A percentile compares a stretch with the other conserved stretches of the same genome.
These are phyloP conservation scores for Scomber scombrus DNA, from an alignment of 2,113 vertebrate genomes.

Conservation along the genomic window DNA sequence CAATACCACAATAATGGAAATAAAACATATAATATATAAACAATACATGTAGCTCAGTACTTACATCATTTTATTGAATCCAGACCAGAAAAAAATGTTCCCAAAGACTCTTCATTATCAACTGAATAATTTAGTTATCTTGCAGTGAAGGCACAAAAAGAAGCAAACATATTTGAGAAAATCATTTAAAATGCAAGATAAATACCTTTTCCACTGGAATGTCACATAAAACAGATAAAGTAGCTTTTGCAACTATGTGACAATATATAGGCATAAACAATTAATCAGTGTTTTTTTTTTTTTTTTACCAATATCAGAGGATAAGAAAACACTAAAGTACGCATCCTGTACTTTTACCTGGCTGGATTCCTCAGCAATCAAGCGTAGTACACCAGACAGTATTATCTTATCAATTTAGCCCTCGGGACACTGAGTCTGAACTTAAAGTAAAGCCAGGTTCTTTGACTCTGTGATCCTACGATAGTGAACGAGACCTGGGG, in stretches of 20 bases:
- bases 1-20: no score
- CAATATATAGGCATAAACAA: neutral
- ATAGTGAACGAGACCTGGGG: conserved; percentile 44
- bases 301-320: neutral
- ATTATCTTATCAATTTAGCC: conserved; percentile 38
- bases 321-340: neutral
- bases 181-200: neutral
- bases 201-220: no score
- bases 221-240: no score
- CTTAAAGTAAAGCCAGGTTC: conserved; percentile 43
- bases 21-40: no score
- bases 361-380: conserved; percentile 23
- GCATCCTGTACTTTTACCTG: neutral
- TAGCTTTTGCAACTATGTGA: no score
- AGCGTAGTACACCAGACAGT: conserved; percentile 1
- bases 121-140: neutral
- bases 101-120: no score
- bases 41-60: no score
- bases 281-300: neutral
- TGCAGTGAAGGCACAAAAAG: neutral
- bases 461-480: conserved; percentile 54
- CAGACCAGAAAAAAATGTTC: no score
- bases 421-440: conserved; percentile 28
- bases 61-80: no score
- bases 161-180: neutral